Evolutionary conservation across 1,140 invertebrate species (phyloP).

Genomic region (Camponotus pennsylvanicus): DNA sequence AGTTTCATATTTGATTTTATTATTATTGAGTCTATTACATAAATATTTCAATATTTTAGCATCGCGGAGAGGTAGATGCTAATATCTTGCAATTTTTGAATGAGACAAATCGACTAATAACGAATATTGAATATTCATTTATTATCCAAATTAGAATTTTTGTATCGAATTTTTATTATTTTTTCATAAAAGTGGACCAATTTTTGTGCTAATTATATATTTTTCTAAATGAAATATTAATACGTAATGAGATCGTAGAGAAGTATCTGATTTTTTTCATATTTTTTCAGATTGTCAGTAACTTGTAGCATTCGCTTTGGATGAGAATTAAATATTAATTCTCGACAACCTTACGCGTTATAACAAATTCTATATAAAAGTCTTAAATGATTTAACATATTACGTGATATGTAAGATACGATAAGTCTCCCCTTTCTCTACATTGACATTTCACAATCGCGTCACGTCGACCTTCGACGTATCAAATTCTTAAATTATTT

Average conservation of each 20-base stretch:
- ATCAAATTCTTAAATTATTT: slow-evolving; percentile 58
- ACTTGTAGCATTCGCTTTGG: not conserved
- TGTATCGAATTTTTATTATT: not conserved
- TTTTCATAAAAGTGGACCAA: not conserved
- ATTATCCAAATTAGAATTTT: not conserved
- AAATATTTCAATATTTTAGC: not conserved
- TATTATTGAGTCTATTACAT: not conserved
- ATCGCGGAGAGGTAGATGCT: not conserved
- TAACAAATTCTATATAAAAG: not conserved
- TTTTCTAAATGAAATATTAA: not conserved
- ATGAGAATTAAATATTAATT: not conserved
- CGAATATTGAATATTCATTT: not conserved
- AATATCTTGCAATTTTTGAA: not conserved
- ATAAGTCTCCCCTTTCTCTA: not conserved
- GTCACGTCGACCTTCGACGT: slow-evolving; percentile 32
- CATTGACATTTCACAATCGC: not conserved
- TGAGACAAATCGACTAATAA: not conserved
- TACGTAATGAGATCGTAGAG: not conserved
- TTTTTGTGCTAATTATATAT: not conserved
- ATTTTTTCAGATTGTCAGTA: not conserved
- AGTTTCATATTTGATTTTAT: slow-evolving; percentile 10
- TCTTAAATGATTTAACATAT: slow-evolving; percentile 32
- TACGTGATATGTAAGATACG: not conserved
- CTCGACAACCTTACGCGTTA: not conserved
- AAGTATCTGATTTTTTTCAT: not conserved